Evolutionary conservation across 2,888 invertebrate species (phyloP), one percentile per base, ranked within the genome.

Genomic region (Cacoxenus indagator): DNA sequence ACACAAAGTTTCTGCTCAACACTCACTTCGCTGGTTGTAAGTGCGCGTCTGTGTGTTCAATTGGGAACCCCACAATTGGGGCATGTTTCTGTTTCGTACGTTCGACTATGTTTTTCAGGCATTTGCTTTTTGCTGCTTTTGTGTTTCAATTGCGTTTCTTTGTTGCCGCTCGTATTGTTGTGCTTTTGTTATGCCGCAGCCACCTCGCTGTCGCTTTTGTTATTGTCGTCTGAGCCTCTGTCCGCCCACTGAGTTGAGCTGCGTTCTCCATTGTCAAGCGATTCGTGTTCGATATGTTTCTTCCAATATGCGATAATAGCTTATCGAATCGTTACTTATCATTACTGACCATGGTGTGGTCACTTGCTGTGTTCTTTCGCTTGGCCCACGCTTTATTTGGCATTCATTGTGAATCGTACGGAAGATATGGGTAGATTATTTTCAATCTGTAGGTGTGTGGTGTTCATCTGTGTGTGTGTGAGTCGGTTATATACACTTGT

Each of bases 281-380:
- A 65, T 66, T 73, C 74, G 37, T 57, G 62, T 65, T 54, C 71
- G 57, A 46, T 68, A 67, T 29, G 37, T n/a, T 68, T 70, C 66
- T 73, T 73, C 77, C 77, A 78, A 77, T 72, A 67, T 77, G 83
- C 70, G 78, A 78, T 82, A 81, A 76, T 76, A 74, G 78, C 83
- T 71, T 79, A 77, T 81, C 83, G 71, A 81, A 78, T 81, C 81
- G 81, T 82, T 81, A 78, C 81, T 78, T 81, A 82, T 78, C 83
- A 82, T 82, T 82, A 81, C 82, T 77, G 79, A 78, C 77, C 65
- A 65, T 74, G 75, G 72, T 75, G 66, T 74, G 75, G 72, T 75
- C 77, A 76, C 75, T 72, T 73, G 70, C 57, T 45, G 70, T 67
- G 62, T 22, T 6, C 9, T 24, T 26, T 29, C 24, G 43, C 29